Conservation (phyloP, 2,797 vertebrate species). For the Pseudochromis fuscus region DNA sequence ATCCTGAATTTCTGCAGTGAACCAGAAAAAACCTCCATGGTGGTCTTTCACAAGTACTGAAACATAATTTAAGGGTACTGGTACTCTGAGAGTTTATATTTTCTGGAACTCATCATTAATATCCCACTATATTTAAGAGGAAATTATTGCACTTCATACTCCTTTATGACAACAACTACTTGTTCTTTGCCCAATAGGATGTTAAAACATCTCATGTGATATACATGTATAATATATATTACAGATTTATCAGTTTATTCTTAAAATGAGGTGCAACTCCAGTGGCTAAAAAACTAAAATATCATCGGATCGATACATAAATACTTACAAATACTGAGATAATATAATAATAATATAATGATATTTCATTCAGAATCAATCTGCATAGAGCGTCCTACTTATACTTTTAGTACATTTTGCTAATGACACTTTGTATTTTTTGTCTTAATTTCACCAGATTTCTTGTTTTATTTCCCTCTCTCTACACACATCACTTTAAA, state of each 20-base stretch:
- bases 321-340: not conserved
- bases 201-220: too few species aligned
- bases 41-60: not conserved
- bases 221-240: too few species aligned
- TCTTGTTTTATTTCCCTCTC: constrained; percentile 25
- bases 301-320: not conserved
- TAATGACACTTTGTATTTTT: not conserved
- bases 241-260: not conserved
- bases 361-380: not conserved
- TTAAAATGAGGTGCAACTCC: not conserved
- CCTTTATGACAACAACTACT: too few species aligned
- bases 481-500: constrained; percentile 39
- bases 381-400: not conserved
- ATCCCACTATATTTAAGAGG: not conserved
- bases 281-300: not conserved
- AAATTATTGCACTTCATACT: not conserved
- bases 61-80: not conserved
- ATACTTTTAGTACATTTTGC: not conserved
- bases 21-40: not conserved
- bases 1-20: constrained; percentile 5
- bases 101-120: not conserved
- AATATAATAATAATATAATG: not conserved
- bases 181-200: too few species aligned
- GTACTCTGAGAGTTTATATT: not conserved
- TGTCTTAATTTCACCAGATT: constrained; percentile 8